Evolutionary conservation across 2,888 invertebrate genomes (phyloP), one percentile per base, ranked within the genome.

Genomic region (Capitulum mitella): DNA sequence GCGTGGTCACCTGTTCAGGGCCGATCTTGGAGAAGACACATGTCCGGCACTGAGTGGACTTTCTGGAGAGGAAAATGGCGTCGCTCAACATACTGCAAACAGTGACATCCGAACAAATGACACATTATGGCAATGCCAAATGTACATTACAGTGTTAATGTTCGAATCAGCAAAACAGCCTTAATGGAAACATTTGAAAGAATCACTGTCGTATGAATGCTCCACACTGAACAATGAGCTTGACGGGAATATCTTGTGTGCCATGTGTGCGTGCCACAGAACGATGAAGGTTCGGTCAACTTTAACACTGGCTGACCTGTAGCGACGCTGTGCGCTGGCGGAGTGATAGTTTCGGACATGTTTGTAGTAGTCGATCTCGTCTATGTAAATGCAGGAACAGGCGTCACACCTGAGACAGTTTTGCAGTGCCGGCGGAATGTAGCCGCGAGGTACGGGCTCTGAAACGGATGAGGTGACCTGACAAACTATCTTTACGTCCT

Each of bases 341-440:
- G 37, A 40, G 78, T 84, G 84, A 58, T 84, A 84, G 78, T 84
- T 84, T 77, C 82, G 82, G 83, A 84, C 84, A 79, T 84, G 84
- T 78, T 84, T 84, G 76, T 82, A 81, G 79, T 84, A 84, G 81
- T 84, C 84, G 70, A 81, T 81, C 74, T 83, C 82, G 77, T 84
- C 83, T 22, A 84, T 81, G 77, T 84, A 84, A 79, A 84, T 84
- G 77, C 84, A 84, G 16, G 84, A 84, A 78, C 84, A 84, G 43
- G 82, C 84, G 80, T 84, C 84, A 81, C 84, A 84, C n/a, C 84
- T 81, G 37, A 83, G 81, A 78, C 84, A 84, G 80, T 84, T 84
- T 80, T 84, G 84, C 77, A 84, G 82, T 32, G 82, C 82, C 40
- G 84, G 81, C 80, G 84, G 84, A 26, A 83, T 84, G 46, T 84